phyloP scores from a whole-genome alignment of 2,113 vertebrate genomes.

The Pteropus alecto region DNA sequence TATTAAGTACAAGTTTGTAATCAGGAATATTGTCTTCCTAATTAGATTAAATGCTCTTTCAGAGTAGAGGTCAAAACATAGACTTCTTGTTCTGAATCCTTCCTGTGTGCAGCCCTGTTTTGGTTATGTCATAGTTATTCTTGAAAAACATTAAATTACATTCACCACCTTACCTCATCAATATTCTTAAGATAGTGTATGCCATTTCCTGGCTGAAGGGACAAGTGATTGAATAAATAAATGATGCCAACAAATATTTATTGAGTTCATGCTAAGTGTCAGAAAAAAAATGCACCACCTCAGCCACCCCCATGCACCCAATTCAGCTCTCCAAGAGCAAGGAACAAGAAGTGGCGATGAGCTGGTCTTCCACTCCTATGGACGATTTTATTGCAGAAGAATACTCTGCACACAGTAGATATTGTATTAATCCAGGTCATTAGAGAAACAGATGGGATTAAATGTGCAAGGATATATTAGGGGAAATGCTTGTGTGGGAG shows the following conservation, averaged over 20 bases:
- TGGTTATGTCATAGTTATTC: not conserved
- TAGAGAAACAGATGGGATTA: not conserved
- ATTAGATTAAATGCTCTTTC: not conserved
- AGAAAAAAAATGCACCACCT: not conserved
- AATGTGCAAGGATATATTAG: not conserved
- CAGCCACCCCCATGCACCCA: accelerated
- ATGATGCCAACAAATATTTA: not conserved
- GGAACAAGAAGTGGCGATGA: no score
- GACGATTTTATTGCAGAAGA: no score
- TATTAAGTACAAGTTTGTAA: not conserved
- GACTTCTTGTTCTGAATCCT: not conserved
- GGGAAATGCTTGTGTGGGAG: not conserved
- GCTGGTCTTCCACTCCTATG: no score
- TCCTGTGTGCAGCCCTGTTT: not conserved
- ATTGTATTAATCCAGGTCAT: not conserved
- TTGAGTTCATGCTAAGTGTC: not conserved
- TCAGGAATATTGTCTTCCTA: not conserved
- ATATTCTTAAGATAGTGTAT: not conserved
- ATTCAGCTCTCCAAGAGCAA: not conserved
- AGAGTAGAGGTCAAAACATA: not conserved
- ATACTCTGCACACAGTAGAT: not conserved
- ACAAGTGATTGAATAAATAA: not conserved
- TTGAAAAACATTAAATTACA: not conserved
- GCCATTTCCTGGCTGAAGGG: not conserved
- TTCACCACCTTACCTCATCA: not conserved